phyloP scores from a whole-genome alignment of 2,888 invertebrate genomes.

The Drosophila nr. perissopoda region DNA sequence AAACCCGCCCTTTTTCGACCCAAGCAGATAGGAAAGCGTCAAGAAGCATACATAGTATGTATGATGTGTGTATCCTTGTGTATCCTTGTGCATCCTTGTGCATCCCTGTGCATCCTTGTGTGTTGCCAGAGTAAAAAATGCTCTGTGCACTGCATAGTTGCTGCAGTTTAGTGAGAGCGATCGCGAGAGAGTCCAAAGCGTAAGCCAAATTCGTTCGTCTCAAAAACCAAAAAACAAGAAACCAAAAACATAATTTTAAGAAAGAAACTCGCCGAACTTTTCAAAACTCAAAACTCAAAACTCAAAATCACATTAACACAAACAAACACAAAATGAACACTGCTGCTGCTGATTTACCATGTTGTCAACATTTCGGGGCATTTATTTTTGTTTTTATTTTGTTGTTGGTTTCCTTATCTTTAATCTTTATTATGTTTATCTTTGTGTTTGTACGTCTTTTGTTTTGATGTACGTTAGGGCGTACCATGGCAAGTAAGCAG shows the following conservation, averaged over 20 bases:
- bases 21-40: not conserved
- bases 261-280: slow-evolving; percentile 4
- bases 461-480: slow-evolving; percentile 21
- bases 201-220: slow-evolving; percentile 3
- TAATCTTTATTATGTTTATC: not conserved
- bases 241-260: not conserved
- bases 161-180: slow-evolving; percentile 39
- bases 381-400: slow-evolving; percentile 15
- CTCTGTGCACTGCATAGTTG: slow-evolving; percentile 15
- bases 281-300: slow-evolving; percentile 6
- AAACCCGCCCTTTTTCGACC: not conserved
- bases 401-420: not conserved
- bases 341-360: slow-evolving; percentile 53
- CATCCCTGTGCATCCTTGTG: slow-evolving; percentile 2
- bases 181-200: slow-evolving; percentile 34
- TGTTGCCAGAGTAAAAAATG: not conserved
- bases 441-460: not conserved
- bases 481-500: slow-evolving; percentile 1
- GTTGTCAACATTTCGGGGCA: slow-evolving; percentile 41
- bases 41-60: slow-evolving; percentile 3
- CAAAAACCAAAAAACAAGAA: not conserved
- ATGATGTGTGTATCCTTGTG: not conserved
- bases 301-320: slow-evolving; percentile 13
- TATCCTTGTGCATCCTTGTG: not conserved
- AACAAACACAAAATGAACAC: slow-evolving; percentile 11